These are phyloP conservation scores for Pipa parva DNA, from an alignment of 2,113 vertebrate genomes.

Conservation along the genomic window DNA sequence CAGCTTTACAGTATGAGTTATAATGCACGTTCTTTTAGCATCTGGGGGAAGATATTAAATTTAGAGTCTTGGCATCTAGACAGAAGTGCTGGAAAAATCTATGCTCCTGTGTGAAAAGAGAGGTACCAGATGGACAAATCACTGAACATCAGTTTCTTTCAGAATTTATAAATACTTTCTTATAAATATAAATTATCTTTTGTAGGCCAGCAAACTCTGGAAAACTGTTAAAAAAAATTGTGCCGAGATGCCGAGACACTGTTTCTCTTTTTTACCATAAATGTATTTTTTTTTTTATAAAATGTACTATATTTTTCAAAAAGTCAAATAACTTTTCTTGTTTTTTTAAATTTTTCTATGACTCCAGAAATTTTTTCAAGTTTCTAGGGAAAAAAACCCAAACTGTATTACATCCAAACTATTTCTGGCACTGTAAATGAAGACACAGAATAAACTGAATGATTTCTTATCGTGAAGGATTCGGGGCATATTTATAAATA, in stretches of 20 bases:
- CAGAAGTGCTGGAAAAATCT: slow-evolving; percentile 25
- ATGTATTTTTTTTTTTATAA: too few relatives aligned
- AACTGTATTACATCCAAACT: too few relatives aligned
- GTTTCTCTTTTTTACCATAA: too few relatives aligned
- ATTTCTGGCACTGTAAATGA: too few relatives aligned
- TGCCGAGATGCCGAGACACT: not conserved
- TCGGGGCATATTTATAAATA: too few relatives aligned
- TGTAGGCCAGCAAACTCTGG: slow-evolving; percentile 28
- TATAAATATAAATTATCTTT: slow-evolving; percentile 25
- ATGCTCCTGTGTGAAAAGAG: slow-evolving; percentile 7
- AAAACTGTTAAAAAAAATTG: not conserved
- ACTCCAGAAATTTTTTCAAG: too few relatives aligned
- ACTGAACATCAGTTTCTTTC: slow-evolving; percentile 4
- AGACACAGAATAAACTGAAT: too few relatives aligned
- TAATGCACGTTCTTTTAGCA: slow-evolving; percentile 36
- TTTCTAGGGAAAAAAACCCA: too few relatives aligned
- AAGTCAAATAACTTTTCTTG: too few relatives aligned
- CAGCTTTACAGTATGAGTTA: slow-evolving; percentile 41
- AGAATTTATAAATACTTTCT: slow-evolving; percentile 20
- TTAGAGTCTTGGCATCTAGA: slow-evolving; percentile 37
- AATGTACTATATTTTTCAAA: too few relatives aligned
- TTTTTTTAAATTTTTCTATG: too few relatives aligned
- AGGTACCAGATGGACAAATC: slow-evolving; percentile 30
- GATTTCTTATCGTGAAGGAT: too few relatives aligned
- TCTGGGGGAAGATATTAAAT: slow-evolving; percentile 39